Evolutionary conservation across 2,113 vertebrate species (phyloP).

Genomic region (Zapornia atra): DNA sequence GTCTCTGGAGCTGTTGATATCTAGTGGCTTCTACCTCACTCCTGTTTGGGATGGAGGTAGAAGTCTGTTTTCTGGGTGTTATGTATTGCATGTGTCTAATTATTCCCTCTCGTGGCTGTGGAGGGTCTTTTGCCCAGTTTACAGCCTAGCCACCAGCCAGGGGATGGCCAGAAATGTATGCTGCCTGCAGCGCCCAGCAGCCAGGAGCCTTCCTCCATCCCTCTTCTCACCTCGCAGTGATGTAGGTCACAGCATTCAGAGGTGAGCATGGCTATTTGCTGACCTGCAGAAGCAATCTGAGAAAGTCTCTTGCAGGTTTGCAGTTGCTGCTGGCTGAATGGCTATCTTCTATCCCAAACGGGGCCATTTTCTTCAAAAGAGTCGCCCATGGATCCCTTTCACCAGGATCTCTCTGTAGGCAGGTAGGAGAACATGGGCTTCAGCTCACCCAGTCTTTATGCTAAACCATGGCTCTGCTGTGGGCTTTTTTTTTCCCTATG

Average conservation of each 20-base stretch:
- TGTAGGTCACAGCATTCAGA: not conserved
- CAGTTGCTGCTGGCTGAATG: not conserved
- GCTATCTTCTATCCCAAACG: not conserved
- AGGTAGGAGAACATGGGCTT: not conserved
- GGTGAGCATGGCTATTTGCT: not conserved
- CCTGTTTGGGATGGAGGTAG: not conserved
- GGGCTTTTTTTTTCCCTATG: not conserved
- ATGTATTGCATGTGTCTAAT: not conserved
- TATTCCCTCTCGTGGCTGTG: not conserved
- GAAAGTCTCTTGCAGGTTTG: not conserved
- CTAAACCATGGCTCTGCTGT: not conserved
- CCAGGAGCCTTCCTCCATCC: not conserved
- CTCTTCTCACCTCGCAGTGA: fast-evolving
- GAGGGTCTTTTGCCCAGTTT: not conserved
- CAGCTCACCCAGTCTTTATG: not conserved
- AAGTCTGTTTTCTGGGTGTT: not conserved
- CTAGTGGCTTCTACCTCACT: fast-evolving
- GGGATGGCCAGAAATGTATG: not conserved
- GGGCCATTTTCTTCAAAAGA: not conserved
- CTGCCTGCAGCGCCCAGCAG: not conserved
- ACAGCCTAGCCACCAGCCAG: not conserved
- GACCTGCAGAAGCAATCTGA: not conserved
- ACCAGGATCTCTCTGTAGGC: not conserved
- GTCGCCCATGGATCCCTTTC: not conserved
- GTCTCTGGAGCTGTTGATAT: not conserved